Conservation (phyloP, 2,888 invertebrate genomes). For the Formica aserva region DNA sequence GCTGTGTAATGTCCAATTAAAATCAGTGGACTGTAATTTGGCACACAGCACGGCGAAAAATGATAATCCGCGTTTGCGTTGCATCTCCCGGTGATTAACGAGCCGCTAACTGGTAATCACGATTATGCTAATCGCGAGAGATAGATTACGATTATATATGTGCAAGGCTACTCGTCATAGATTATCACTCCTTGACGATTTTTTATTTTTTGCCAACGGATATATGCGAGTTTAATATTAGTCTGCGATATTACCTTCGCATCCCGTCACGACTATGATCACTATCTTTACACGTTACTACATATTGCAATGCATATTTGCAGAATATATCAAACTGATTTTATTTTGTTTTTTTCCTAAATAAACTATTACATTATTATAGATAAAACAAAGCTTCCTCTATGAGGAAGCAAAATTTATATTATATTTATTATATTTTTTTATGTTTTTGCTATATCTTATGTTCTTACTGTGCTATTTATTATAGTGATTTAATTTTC, state of each 20-base stretch:
- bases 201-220: not conserved
- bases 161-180: not conserved
- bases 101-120: constrained; percentile 29
- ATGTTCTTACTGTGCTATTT: too few relatives aligned
- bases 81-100: constrained; percentile 5
- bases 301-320: too few relatives aligned
- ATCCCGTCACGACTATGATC: not conserved
- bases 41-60: constrained; percentile 1
- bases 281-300: not conserved
- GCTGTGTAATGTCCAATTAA: constrained; percentile 17
- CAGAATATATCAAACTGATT: too few relatives aligned
- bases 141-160: not conserved
- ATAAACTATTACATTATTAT: too few relatives aligned
- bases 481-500: too few relatives aligned
- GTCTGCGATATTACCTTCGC: not conserved
- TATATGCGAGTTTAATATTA: constrained; percentile 18
- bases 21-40: constrained; percentile 13
- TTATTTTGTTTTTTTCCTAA: too few relatives aligned
- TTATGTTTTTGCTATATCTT: too few relatives aligned
- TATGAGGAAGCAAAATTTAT: too few relatives aligned
- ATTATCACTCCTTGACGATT: not conserved
- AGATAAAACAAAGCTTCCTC: too few relatives aligned
- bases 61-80: not conserved
- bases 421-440: too few relatives aligned
- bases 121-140: constrained; percentile 22